Base-by-base conservation (phyloP, 2,113 vertebrate species). In the Sminthopsis crassicaudata region DNA sequence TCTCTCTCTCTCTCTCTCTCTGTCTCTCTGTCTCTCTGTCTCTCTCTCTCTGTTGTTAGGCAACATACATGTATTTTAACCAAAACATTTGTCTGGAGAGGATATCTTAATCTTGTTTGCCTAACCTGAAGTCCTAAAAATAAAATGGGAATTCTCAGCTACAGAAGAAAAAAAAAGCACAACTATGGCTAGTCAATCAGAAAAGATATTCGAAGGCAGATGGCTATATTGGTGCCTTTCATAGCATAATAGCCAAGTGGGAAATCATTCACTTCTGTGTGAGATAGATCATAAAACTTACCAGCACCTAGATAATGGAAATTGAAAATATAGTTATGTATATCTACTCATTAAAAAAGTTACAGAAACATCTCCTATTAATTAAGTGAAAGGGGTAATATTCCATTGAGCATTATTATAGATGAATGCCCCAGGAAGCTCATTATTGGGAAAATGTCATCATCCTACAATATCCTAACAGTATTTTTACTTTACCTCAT, bases 181-280 rank as follows among this genome's bases (percentile, higher is more conserved):
- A 22, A 0, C 7, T 23, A 0, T 0, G 0, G 2, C 0, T 2
- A 23, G 54, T 30, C 19, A 51, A 46, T 3, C 24, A 46, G n/a
- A 26, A 16, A 14, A 27, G n/a, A 48, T 2, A 42, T 2, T 0
- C 25, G 23, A 24, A 36, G 46, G 36, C 1, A 46, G 2, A 0
- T 25, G 23, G 19, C 23, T 92, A 0, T 1, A 0, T 88, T 2
- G 90, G 30, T 46, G 91, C 53, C 48, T n/a, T 94, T 2, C 27
- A 2, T 0, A 26, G 27, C 36, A 27, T 1, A 2, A n/a, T 10
- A 84, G 42, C 3, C 90, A 46, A 23, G 16, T 76, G 36, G 27
- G 22, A 55, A 22, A 52, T 1, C 8, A 22, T 6, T 90, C 57
- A 53, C 3, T 1, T 51, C 25, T 55, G 8, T 0, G n/a, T 42